phyloP scores from a whole-genome alignment of 2,113 vertebrate species.

The Morone saxatilis region DNA sequence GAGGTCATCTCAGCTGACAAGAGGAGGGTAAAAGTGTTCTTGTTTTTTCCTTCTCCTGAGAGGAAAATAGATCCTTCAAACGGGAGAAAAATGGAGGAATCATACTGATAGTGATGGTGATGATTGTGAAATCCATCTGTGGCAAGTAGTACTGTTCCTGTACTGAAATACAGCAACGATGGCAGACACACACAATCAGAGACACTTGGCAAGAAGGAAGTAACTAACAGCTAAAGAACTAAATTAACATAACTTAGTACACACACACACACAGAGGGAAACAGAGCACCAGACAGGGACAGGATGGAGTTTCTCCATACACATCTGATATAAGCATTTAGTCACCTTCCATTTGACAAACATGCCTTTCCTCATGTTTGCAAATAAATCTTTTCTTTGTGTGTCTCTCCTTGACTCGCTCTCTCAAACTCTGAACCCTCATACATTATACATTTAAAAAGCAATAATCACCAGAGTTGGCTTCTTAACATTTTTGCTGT shows the following conservation, averaged over 20 bases:
- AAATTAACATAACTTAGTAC: not conserved
- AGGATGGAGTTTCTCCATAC: not conserved
- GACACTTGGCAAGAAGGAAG: not conserved
- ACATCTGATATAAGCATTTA: not conserved
- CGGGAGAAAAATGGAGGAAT: slow-evolving; percentile 44
- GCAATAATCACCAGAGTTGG: slow-evolving; percentile 42
- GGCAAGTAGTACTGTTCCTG: not conserved
- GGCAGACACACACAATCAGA: slow-evolving; percentile 13
- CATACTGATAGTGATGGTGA: slow-evolving; percentile 38
- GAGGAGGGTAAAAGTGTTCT: slow-evolving; percentile 24
- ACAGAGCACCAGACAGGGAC: not conserved
- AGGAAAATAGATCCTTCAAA: slow-evolving; percentile 58
- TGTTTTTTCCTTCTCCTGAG: slow-evolving; percentile 35
- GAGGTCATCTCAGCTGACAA: slow-evolving; percentile 38
- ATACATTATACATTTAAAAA: slow-evolving; percentile 36
- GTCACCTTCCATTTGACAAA: slow-evolving; percentile 23
- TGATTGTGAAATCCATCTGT: slow-evolving; percentile 35
- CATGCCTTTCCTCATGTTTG: not conserved
- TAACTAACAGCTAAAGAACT: not conserved
- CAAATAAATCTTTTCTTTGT: not conserved
- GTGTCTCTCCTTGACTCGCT: not conserved
- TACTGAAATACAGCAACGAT: not conserved
- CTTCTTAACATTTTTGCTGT: slow-evolving; percentile 25
- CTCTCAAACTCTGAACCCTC: not conserved
- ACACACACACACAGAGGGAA: not conserved